A percentile compares a stretch with the other conserved stretches of the same genome.
phyloP scores from a whole-genome alignment of 2,797 vertebrate genomes.

The Microhierax caerulescens region DNA sequence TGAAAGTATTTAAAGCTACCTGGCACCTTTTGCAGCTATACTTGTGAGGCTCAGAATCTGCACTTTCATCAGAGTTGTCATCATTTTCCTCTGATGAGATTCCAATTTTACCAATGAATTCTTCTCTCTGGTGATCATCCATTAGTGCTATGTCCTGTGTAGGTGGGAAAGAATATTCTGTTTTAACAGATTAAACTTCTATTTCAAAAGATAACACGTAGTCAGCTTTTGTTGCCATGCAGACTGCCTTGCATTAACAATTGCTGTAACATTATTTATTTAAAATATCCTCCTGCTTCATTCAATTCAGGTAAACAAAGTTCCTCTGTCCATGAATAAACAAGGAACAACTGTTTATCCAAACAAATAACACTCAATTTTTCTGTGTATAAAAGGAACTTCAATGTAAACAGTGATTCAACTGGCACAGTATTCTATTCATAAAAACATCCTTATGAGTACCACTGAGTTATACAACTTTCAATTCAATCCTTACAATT shows the following conservation, averaged over 20 bases:
- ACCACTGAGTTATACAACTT: background rate
- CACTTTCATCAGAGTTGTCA: slow-evolving; percentile 88
- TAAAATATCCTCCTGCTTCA: background rate
- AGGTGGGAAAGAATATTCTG: background rate
- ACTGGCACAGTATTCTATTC: background rate
- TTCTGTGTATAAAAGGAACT: background rate
- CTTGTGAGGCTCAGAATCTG: slow-evolving; percentile 90
- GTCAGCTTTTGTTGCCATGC: background rate
- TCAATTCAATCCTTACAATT: background rate
- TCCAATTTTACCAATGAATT: slow-evolving; percentile 95
- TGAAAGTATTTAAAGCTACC: slow-evolving; percentile 76
- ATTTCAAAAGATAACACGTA: background rate
- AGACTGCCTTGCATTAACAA: background rate
- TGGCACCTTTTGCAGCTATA: slow-evolving; percentile 99
- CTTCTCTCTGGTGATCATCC: slow-evolving; percentile 94
- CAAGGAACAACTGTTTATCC: background rate
- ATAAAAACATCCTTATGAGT: background rate
- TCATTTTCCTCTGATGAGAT: slow-evolving; percentile 93
- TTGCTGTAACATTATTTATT: background rate
- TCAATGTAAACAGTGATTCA: background rate
- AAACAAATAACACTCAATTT: background rate
- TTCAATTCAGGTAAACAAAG: background rate
- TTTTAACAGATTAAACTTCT: background rate
- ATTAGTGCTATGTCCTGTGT: slow-evolving; percentile 94
- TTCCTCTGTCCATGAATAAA: background rate